A percentile compares a stretch with the other conserved stretches of the same genome.
Evolutionary conservation across 2,113 vertebrate genomes (phyloP).

Genomic region (Megaleporinus macrocephalus): DNA sequence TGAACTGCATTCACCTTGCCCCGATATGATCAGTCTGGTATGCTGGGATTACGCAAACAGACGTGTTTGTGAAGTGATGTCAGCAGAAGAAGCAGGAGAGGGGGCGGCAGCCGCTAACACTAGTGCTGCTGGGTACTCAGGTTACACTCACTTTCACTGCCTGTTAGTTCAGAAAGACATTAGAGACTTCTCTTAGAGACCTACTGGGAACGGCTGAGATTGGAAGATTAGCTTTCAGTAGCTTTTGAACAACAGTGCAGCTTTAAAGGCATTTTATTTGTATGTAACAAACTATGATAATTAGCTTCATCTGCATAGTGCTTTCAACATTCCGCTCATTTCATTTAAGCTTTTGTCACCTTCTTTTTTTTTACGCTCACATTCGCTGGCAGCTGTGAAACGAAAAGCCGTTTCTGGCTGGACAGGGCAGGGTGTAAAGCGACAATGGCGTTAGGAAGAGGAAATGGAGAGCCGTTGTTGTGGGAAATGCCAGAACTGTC

Average conservation of each 20-base stretch:
- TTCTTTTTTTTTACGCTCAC: not conserved
- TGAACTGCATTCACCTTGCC: slow-evolving; percentile 58
- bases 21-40: slow-evolving; percentile 78
- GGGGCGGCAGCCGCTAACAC: slow-evolving; percentile 42
- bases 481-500: slow-evolving; percentile 53
- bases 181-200: slow-evolving; percentile 3
- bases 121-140: slow-evolving; percentile 10
- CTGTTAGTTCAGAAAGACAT: slow-evolving; percentile 21
- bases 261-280: not conserved
- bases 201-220: not conserved
- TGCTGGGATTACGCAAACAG: slow-evolving; percentile 73
- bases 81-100: slow-evolving; percentile 57
- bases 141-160: slow-evolving; percentile 32
- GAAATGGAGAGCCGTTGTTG: slow-evolving; percentile 47
- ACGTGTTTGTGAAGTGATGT: slow-evolving; percentile 69
- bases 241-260: not conserved
- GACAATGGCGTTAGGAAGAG: slow-evolving; percentile 46
- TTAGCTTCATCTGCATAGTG: not conserved
- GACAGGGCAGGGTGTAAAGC: slow-evolving; percentile 10
- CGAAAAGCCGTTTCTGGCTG: slow-evolving; percentile 17
- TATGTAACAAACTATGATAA: not conserved
- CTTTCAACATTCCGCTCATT: no score
- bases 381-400: not conserved
- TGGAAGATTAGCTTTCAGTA: not conserved
- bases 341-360: not conserved